Percentiles rank a stretch among this genome's conserved stretches.
Evolutionary conservation across 2,113 vertebrate species (phyloP).

Genomic region (Hippocampus guttulatus): DNA sequence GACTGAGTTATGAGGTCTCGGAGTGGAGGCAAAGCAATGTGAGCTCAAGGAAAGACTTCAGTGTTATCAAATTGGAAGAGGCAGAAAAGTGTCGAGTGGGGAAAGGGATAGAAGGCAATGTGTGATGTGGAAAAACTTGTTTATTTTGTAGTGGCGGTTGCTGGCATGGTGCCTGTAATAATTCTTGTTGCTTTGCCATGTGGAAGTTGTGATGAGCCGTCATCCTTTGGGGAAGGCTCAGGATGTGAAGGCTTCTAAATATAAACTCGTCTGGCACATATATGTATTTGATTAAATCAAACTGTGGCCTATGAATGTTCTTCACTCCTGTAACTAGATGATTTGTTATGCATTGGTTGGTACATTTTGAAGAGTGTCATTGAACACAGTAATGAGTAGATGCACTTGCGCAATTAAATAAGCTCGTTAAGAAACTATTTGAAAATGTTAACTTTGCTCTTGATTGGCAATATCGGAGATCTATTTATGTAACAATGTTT

Average conservation of each 20-base stretch:
- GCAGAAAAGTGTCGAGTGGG: constrained; percentile 5
- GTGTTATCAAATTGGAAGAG: constrained; percentile 21
- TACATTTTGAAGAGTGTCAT: not conserved
- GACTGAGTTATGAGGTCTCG: constrained; percentile 39
- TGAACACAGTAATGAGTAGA: not conserved
- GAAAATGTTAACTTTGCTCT: not conserved
- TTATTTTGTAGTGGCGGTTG: constrained; percentile 18
- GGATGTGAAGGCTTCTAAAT: constrained; percentile 21
- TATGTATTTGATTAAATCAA: constrained; percentile 7
- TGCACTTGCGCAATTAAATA: not conserved
- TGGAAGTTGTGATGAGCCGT: constrained; percentile 17
- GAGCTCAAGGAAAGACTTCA: constrained; percentile 20
- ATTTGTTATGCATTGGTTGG: not conserved
- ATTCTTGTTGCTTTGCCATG: constrained; percentile 25
- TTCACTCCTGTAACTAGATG: not conserved
- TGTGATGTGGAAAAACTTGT: constrained; percentile 11
- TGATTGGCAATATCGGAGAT: not conserved
- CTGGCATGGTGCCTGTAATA: constrained; percentile 6
- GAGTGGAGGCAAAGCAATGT: constrained; percentile 22
- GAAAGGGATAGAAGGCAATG: not conserved
- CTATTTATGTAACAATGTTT: not conserved
- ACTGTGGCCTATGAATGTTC: not conserved
- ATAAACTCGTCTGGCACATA: not conserved
- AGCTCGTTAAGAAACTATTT: not conserved
- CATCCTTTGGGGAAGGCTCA: constrained; percentile 11